Percentiles rank a stretch among this genome's conserved stretches.
phyloP scores from a whole-genome alignment of 2,797 vertebrate species.

The Heterohyrax brucei region DNA sequence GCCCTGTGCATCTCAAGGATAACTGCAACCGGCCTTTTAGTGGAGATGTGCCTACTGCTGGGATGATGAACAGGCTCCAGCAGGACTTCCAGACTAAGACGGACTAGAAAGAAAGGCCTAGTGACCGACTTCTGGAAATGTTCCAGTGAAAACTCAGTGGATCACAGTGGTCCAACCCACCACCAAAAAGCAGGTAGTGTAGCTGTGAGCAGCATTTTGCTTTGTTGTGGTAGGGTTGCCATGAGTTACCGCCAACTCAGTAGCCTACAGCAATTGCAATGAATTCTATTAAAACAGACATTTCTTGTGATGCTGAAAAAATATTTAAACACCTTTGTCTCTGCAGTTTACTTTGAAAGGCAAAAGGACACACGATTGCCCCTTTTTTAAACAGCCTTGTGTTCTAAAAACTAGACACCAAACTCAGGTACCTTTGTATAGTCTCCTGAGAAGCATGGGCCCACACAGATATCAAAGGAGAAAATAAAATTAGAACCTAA shows the following conservation, averaged over 20 bases:
- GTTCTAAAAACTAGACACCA: neutral
- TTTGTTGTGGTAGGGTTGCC: neutral
- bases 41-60: neutral
- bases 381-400: slow-evolving; percentile 21
- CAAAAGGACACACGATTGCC: neutral
- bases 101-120: neutral
- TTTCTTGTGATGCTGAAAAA: neutral
- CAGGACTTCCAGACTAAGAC: neutral
- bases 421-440: neutral
- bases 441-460: neutral
- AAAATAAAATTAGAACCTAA: slow-evolving; percentile 3
- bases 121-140: neutral
- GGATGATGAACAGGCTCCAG: neutral
- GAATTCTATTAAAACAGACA: neutral
- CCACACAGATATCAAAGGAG: neutral
- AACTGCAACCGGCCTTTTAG: neutral
- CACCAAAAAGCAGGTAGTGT: neutral
- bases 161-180: neutral
- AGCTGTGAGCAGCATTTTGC: neutral
- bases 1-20: neutral
- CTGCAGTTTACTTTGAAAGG: neutral
- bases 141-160: neutral
- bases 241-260: neutral
- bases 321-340: neutral
- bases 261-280: neutral